A percentile compares a stretch with the other conserved stretches of the same genome.
These are phyloP conservation scores for Amniataba percoides DNA, from an alignment of 2,797 vertebrate genomes.

Conservation along the genomic window DNA sequence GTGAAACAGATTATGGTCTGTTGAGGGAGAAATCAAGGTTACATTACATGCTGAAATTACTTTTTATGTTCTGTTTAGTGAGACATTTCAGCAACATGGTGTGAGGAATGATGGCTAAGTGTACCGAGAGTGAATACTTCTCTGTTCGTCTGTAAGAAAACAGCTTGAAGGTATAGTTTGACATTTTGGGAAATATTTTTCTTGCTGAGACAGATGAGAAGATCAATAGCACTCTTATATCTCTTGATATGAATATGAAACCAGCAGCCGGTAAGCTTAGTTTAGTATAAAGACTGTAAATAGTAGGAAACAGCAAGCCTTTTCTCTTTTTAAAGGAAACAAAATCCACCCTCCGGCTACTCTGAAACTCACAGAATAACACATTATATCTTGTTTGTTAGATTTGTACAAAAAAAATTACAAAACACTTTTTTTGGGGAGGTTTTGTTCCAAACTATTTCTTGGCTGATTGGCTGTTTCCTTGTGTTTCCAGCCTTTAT, in stretches of 20 bases:
- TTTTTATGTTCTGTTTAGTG: conserved; percentile 10
- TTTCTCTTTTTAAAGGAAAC: background rate
- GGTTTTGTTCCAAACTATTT: background rate
- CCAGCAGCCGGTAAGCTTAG: background rate
- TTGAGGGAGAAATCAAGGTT: conserved; percentile 44
- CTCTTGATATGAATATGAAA: background rate
- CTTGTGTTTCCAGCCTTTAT: conserved; percentile 4
- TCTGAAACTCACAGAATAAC: background rate
- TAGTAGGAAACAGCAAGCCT: background rate
- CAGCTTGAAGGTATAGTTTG: background rate
- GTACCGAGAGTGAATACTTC: background rate
- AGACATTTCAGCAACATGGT: conserved; percentile 7
- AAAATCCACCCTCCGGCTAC: background rate
- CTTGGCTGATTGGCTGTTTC: background rate
- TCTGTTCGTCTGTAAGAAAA: conserved; percentile 47
- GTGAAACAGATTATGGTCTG: conserved; percentile 46
- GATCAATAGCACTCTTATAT: background rate
- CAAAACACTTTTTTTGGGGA: background rate
- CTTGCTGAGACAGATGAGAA: background rate
- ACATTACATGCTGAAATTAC: conserved; percentile 14
- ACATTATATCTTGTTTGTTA: background rate
- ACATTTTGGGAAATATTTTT: background rate
- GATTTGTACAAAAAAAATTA: background rate
- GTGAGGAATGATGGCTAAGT: conserved; percentile 10
- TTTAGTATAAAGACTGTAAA: conserved; percentile 14